Conservation (phyloP, 1,140 invertebrate species). For the Drosophila auraria region DNA sequence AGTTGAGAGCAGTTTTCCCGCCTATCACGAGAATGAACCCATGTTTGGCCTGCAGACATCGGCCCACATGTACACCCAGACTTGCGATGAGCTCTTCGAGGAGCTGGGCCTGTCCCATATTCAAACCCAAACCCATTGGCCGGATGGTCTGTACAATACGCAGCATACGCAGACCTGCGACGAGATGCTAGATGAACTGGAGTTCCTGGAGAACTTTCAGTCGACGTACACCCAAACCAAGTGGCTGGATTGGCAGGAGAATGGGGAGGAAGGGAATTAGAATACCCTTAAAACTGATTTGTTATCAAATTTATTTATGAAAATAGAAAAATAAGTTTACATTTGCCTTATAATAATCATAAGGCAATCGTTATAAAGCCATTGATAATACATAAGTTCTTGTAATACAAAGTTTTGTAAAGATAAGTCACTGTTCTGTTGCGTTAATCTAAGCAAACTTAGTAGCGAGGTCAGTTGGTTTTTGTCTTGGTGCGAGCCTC, state of each 20-base stretch:
- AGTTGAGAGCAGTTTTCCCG: conserved; percentile 9
- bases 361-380: conserved; percentile 11
- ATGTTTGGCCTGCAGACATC: conserved; percentile 78
- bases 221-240: conserved; percentile 71
- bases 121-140: conserved; percentile 88
- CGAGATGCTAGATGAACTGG: conserved; percentile 63
- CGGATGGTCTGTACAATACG: conserved; percentile 67
- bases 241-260: conserved; percentile 68
- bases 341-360: conserved; percentile 3
- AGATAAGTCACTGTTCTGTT: not conserved
- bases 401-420: conserved; percentile 10
- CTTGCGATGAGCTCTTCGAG: conserved; percentile 86
- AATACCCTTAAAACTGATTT: not conserved
- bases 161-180: conserved; percentile 76
- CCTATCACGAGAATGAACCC: conserved; percentile 48
- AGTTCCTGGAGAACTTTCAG: conserved; percentile 71
- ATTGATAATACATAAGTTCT: conserved; percentile 17
- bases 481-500: conserved; percentile 22
- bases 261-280: conserved; percentile 2
- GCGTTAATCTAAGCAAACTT: conserved; percentile 22
- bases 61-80: conserved; percentile 88
- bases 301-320: not conserved
- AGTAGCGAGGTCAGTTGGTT: conserved; percentile 25
- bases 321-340: conserved; percentile 2
- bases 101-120: conserved; percentile 87